Base-by-base conservation (phyloP, 2,888 invertebrate species). In the Macrophya alboannulata region DNA sequence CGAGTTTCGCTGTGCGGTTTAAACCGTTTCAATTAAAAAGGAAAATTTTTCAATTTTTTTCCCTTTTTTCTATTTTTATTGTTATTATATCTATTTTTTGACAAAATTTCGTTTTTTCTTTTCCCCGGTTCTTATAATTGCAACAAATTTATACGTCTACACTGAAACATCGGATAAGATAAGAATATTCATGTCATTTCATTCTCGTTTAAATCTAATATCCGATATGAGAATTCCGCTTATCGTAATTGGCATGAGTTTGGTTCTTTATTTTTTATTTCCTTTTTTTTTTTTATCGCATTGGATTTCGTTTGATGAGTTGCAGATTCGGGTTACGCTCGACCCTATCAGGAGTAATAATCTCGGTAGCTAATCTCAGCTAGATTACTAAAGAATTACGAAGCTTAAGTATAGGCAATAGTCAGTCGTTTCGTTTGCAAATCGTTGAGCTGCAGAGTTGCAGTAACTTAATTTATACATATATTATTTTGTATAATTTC, bases 121-220 rank as follows among this genome's bases (percentile, higher is more conserved):
- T 55, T n/a, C 8, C n/a, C 15, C 51, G 4, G 0, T 51, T n/a
- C 8, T 55, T 55, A n/a, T n/a, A 10, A n/a, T n/a, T 55, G n/a
- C 55, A n/a, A 55, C 55, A n/a, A 55, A 62, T 25, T 4, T 21
- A 25, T 62, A 55, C 25, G 31, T 31, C 31, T 31, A 12, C 25
- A 25, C 31, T 31, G 31, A 25, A 68, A 37, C 37, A 4, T 10
- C 31, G 10, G 68, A 68, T 68, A 68, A 68, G 68, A 68, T 68
- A 68, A 68, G 68, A 68, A 68, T 17, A 68, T 31, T 2, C 68
- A 17, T 68, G 17, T 68, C 31, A 37, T 68, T 68, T 68, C 68
- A 31, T 68, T 68, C 68, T 68, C 68, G 68, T 68, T 68, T 68
- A 68, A 68, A 68, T 68, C 37, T 68, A 68, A 68, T 68, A 68